Percentiles rank a stretch among this genome's conserved stretches.
phyloP scores from a whole-genome alignment of 2,113 vertebrate genomes.

The Rhea americana region DNA sequence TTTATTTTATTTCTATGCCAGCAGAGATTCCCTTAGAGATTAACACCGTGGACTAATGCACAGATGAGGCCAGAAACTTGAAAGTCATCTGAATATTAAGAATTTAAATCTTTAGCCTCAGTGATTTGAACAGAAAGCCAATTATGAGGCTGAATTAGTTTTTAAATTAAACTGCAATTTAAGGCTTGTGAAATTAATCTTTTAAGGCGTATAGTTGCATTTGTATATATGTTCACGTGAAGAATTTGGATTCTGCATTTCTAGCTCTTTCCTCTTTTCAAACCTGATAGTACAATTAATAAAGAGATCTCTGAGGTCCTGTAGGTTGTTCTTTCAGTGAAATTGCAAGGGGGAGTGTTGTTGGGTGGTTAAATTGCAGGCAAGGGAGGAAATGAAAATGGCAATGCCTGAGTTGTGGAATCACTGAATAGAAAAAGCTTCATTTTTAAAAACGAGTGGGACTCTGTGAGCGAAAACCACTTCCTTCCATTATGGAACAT shows the following conservation, averaged over 20 bases:
- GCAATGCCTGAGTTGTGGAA: background rate
- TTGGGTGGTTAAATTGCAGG: background rate
- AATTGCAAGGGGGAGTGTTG: background rate
- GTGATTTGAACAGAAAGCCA: slow-evolving; percentile 94
- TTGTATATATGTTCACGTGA: slow-evolving; percentile 67
- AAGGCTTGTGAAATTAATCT: slow-evolving; percentile 90
- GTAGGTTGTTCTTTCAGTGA: background rate
- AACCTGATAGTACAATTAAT: background rate
- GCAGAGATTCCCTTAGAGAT: slow-evolving; percentile 75
- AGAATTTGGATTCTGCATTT: slow-evolving; percentile 66
- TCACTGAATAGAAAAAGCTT: background rate
- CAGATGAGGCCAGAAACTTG: slow-evolving; percentile 79
- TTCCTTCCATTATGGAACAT: background rate
- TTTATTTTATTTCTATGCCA: slow-evolving; percentile 74
- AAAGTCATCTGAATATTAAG: slow-evolving; percentile 91
- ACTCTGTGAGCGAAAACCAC: background rate
- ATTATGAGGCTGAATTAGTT: slow-evolving; percentile 98
- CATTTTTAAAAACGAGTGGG: background rate
- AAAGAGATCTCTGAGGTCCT: background rate
- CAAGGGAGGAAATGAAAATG: background rate
- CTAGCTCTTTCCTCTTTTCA: background rate
- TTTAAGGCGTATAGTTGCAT: slow-evolving; percentile 82
- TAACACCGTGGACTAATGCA: slow-evolving; percentile 68
- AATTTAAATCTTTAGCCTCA: slow-evolving; percentile 94
- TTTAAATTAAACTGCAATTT: slow-evolving; percentile 97